A percentile compares a stretch with the other conserved stretches of the same genome.
Conservation (phyloP, 2,797 vertebrate genomes). For the Ficedula albicollis region DNA sequence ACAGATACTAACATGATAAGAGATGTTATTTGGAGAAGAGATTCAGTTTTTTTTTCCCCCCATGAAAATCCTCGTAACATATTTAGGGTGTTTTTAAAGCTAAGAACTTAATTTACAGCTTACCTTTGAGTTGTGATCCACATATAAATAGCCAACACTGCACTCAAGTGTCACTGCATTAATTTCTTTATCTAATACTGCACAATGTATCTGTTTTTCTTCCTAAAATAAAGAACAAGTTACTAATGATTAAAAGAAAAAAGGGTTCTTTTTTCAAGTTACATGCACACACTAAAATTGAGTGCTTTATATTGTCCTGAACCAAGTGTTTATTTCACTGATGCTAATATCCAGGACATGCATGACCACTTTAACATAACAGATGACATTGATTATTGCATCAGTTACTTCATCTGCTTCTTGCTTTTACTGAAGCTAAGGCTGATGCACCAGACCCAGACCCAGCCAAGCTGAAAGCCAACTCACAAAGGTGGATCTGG, state of each 20-base stretch:
- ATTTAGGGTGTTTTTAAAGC: too few relatives aligned
- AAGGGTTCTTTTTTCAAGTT: background rate
- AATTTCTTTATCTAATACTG: conserved; percentile 79
- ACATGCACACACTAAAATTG: background rate
- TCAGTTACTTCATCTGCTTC: background rate
- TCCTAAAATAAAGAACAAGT: conserved; percentile 75
- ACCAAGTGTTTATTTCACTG: background rate
- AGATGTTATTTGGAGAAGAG: too few relatives aligned
- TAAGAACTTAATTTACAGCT: too few relatives aligned
- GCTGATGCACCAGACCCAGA: background rate
- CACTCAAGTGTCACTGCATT: conserved; percentile 81
- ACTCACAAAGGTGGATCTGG: background rate
- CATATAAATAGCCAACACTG: conserved; percentile 82
- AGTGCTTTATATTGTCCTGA: background rate
- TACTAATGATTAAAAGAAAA: background rate
- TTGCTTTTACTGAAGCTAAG: background rate
- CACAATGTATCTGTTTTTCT: conserved; percentile 86
- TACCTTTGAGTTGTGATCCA: conserved; percentile 86
- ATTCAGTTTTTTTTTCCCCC: too few relatives aligned
- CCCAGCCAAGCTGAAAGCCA: background rate
- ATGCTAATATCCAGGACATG: background rate
- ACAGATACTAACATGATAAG: too few relatives aligned
- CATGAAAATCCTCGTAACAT: too few relatives aligned
- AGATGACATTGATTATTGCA: background rate
- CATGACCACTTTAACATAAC: background rate